phyloP scores from a whole-genome alignment of 2,113 vertebrate genomes.

The Crotalus helleri region DNA sequence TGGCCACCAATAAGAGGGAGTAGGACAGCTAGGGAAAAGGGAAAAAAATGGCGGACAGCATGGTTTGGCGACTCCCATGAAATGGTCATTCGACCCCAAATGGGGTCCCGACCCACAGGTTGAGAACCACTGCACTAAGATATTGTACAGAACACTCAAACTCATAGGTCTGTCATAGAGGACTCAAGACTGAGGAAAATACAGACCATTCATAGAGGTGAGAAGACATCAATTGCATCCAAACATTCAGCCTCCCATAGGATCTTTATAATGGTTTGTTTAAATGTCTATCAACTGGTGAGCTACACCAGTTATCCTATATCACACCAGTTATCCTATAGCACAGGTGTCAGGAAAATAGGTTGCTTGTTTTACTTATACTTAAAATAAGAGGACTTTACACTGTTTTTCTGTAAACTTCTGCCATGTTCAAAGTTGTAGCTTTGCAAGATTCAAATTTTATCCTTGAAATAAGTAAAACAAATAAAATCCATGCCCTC shows the following conservation, averaged over 20 bases:
- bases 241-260: not conserved
- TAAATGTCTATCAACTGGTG: not conserved
- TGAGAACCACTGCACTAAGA: not conserved
- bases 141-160: not conserved
- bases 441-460: conserved; percentile 12
- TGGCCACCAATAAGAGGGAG: too few species aligned
- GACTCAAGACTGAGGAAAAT: not conserved
- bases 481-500: conserved; percentile 2
- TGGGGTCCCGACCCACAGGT: too few species aligned
- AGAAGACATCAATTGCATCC: not conserved
- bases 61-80: too few species aligned
- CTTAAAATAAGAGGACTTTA: conserved; percentile 21
- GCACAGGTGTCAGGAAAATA: not conserved
- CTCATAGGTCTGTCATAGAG: not conserved
- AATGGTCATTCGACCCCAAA: too few species aligned
- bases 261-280: not conserved
- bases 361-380: not conserved
- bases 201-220: not conserved
- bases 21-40: too few species aligned
- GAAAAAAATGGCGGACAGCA: too few species aligned
- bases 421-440: conserved; percentile 6
- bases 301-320: not conserved
- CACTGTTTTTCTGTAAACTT: conserved; percentile 7
- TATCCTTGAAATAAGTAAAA: conserved; percentile 23
- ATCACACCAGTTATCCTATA: not conserved